A percentile compares a stretch with the other conserved stretches of the same genome.
Conservation (phyloP, 1,140 invertebrate genomes). For the Bradysia coprophila region DNA sequence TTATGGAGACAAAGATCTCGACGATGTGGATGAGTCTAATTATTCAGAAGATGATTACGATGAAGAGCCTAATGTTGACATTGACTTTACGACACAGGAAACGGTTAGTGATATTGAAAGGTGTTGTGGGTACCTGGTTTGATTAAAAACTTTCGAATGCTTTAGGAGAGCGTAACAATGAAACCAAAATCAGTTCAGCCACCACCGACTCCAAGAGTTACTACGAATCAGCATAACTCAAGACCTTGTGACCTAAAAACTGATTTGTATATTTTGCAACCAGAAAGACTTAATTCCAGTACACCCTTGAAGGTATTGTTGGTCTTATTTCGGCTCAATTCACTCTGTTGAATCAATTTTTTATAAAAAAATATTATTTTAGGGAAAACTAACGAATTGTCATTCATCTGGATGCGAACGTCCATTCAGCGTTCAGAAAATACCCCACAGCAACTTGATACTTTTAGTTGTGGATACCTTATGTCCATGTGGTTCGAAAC, state of each 20-base stretch:
- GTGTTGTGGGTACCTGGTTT: no score
- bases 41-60: conserved; percentile 22
- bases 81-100: conserved; percentile 19
- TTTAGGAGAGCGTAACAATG: conserved; percentile 16
- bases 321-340: no score
- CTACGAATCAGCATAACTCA: conserved; percentile 33
- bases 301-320: conserved; percentile 42
- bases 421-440: conserved; percentile 84
- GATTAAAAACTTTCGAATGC: no score
- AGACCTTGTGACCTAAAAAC: conserved; percentile 71
- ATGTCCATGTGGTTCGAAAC: conserved; percentile 73
- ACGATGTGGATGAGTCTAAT: conserved; percentile 16
- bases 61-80: conserved; percentile 17
- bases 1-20: conserved; percentile 17
- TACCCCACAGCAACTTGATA: conserved; percentile 79
- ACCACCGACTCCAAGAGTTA: conserved; percentile 23
- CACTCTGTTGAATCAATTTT: not conserved
- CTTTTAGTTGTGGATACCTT: conserved; percentile 74
- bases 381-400: conserved; percentile 82
- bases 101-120: conserved; percentile 9
- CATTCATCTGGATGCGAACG: conserved; percentile 76
- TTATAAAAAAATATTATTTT: conserved; percentile 14
- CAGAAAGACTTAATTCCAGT: conserved; percentile 57
- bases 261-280: conserved; percentile 70
- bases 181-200: conserved; percentile 23